phyloP scores from a whole-genome alignment of 2,113 vertebrate genomes.

The Oreochromis aureus region DNA sequence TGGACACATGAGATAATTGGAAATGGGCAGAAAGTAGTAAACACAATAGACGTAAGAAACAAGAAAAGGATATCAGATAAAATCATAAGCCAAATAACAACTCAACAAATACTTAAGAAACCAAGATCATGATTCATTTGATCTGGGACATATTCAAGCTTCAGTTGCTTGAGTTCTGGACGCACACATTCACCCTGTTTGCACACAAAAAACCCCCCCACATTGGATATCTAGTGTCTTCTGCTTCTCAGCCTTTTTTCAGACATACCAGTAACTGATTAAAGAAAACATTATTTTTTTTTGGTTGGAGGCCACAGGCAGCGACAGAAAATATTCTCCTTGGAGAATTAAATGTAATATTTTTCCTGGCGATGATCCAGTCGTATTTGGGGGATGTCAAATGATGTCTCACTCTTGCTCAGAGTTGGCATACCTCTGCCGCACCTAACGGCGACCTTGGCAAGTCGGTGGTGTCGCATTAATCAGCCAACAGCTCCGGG shows the following conservation, averaged over 20 bases:
- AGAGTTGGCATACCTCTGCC: background rate
- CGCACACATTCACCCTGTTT: background rate
- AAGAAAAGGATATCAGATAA: background rate
- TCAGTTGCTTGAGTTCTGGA: background rate
- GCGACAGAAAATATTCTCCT: background rate
- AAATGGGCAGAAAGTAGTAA: background rate
- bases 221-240: background rate
- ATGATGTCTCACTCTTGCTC: slow-evolving; percentile 3
- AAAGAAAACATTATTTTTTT: background rate
- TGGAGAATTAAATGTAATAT: background rate
- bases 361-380: background rate
- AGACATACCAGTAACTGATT: background rate
- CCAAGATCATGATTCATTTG: background rate
- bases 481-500: background rate
- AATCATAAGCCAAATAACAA: background rate
- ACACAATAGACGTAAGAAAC: background rate
- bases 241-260: background rate
- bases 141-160: background rate
- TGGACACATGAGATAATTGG: background rate
- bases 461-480: background rate
- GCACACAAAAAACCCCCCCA: background rate
- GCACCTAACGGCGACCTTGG: slow-evolving; percentile 8
- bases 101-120: background rate
- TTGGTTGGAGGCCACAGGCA: background rate
- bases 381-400: background rate